Base-by-base conservation (phyloP, 2,797 vertebrate genomes). In the Lycodopsis pacificus region DNA sequence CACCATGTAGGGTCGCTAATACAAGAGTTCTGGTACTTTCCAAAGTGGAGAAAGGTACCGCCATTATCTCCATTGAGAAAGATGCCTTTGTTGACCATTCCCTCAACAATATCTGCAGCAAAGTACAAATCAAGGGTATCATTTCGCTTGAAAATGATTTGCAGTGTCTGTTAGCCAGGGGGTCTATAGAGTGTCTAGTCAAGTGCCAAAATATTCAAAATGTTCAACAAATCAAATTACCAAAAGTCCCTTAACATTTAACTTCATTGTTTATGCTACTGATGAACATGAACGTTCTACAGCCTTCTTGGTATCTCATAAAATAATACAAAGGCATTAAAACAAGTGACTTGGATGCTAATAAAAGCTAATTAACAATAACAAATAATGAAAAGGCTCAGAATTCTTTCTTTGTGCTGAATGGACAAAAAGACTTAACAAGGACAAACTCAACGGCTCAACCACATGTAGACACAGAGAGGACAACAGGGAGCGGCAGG, bases 1-100 rank as follows among this genome's bases (percentile, higher is more conserved):
- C 98, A 99, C 59, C 95, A 77, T n/a, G 94, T 94, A 0, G 96
- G 98, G 73, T 96, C 96, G 81, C 96, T 97, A 64, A 99, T 97
- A 90, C 98, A 99, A 5, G 97, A 96, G 77, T 97, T 96, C 40
- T 95, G 93, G 79, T 95, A 96, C 82, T 87, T 96, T 63, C 96
- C 96, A 71, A 97, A 97, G 90, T 98, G 95, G 6, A 99, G 96
- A 54, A 98, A 96, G 0, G 96, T 96, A 25, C 96, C 93, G 0
- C 96, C 96, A 0, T 95, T 96, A 72, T 96, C 94, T 63, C 96
- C 96, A 27, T 95, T 95, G 58, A 99, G 91, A 2, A 96, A 98
- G 80, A 99, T 96, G 19, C 97, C 97, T 76, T 96, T 98, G 90
- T 96, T 97, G 71, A 98, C 96, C 90, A 98, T 97, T 44, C 97